These are phyloP conservation scores for Lordiphosa mommai DNA, from an alignment of 1,140 invertebrate species.

Conservation along the genomic window DNA sequence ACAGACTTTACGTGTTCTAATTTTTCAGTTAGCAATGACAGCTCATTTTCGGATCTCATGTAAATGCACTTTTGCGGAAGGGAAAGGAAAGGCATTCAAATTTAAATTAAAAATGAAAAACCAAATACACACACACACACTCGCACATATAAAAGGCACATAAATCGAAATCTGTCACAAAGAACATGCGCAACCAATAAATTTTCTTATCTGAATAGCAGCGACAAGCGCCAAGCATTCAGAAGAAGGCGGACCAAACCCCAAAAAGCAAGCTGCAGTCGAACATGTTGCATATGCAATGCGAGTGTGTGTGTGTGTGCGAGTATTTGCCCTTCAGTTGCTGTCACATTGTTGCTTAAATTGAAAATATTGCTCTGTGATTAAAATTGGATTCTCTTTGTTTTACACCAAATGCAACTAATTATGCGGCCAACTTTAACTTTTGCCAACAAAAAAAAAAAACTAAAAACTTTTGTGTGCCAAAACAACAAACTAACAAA, in stretches of 20 bases:
- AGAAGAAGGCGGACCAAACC: constrained; percentile 7
- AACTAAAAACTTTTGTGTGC: neutral
- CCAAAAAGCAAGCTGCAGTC: constrained; percentile 13
- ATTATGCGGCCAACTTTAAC: too few relatives aligned
- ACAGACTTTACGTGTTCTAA: too few relatives aligned
- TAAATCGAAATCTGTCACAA: constrained; percentile 78
- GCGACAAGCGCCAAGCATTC: constrained; percentile 68
- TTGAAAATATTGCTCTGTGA: constrained; percentile 65
- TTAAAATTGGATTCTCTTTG: neutral
- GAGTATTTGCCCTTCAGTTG: constrained; percentile 52
- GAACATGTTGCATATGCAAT: constrained; percentile 72
- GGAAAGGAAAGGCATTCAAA: neutral
- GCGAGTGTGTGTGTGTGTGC: constrained; percentile 24
- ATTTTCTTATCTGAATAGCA: constrained; percentile 78
- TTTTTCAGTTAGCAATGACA: too few relatives aligned
- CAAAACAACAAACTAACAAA: constrained; percentile 31
- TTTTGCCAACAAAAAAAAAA: constrained; percentile 4
- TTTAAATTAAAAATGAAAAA: constrained; percentile 10
- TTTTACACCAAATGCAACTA: too few relatives aligned
- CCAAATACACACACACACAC: too few relatives aligned
- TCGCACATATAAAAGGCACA: constrained; percentile 68
- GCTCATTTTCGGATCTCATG: too few relatives aligned
- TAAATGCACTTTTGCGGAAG: neutral
- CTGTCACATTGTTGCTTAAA: constrained; percentile 65
- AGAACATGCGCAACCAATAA: constrained; percentile 78